phyloP scores from a whole-genome alignment of 2,888 invertebrate genomes.

The Sinelater perroti region DNA sequence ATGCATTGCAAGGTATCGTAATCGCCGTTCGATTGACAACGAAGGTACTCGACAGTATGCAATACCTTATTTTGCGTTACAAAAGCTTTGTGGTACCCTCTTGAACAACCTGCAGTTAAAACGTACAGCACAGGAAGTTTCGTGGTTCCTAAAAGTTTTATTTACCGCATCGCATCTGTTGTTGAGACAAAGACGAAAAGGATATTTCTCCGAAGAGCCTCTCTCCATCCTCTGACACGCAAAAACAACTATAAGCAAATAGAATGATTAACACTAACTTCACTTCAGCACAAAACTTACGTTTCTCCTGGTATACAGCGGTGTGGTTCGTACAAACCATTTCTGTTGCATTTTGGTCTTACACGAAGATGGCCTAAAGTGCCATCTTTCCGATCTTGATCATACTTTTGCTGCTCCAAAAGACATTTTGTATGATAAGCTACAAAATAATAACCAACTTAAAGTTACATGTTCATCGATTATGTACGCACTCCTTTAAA shows the following conservation, averaged over 20 bases:
- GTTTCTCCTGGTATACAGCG: conserved; percentile 73
- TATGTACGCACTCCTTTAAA: too few species aligned
- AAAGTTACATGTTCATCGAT: neutral
- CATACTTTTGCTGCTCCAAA: conserved; percentile 60
- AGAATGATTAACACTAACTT: neutral
- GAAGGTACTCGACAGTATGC: conserved; percentile 57
- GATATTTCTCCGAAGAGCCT: conserved; percentile 73
- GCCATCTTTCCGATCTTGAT: conserved; percentile 61
- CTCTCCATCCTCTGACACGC: conserved; percentile 68
- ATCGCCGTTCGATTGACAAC: conserved; percentile 73
- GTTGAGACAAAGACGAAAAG: conserved; percentile 58
- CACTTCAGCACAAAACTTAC: conserved; percentile 59
- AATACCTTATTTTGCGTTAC: conserved; percentile 59
- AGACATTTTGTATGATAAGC: conserved; percentile 51
- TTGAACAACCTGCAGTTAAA: conserved; percentile 65
- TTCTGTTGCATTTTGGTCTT: conserved; percentile 69
- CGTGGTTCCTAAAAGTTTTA: too few species aligned
- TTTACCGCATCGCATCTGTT: conserved; percentile 69
- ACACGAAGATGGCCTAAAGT: conserved; percentile 65
- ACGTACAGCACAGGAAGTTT: neutral
- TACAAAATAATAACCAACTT: conserved; percentile 22
- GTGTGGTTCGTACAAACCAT: conserved; percentile 67
- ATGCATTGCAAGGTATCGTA: conserved; percentile 75
- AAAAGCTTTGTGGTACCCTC: conserved; percentile 63
- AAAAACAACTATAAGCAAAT: conserved; percentile 67